Evolutionary conservation across 1,140 invertebrate genomes (phyloP).

Genomic region (Paralvinella palmiformis): DNA sequence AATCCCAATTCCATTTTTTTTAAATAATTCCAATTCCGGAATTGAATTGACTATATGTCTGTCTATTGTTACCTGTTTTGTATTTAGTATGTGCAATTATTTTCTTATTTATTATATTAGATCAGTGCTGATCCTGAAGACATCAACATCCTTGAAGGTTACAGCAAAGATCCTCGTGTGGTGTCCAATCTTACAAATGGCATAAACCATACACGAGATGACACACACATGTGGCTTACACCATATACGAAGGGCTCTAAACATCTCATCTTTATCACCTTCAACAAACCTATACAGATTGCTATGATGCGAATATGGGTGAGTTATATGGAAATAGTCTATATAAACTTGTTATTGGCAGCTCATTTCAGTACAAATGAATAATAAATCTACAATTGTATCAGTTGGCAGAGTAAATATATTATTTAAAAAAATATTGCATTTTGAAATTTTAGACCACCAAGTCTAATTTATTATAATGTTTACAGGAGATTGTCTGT

Average conservation of each 20-base stretch:
- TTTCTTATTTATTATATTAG: too few species aligned
- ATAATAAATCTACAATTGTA: too few species aligned
- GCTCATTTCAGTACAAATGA: too few species aligned
- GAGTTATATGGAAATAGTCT: constrained; percentile 34
- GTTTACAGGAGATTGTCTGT: neutral
- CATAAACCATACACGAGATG: constrained; percentile 66
- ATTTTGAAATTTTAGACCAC: neutral
- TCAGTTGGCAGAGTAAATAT: too few species aligned
- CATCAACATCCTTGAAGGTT: constrained; percentile 59
- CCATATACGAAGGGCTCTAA: constrained; percentile 56
- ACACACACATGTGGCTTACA: constrained; percentile 69
- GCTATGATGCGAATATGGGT: constrained; percentile 75
- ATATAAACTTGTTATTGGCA: too few species aligned
- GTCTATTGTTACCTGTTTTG: too few species aligned
- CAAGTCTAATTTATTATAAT: neutral
- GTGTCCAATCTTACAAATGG: constrained; percentile 65
- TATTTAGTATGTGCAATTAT: too few species aligned
- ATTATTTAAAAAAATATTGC: too few species aligned
- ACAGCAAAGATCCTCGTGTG: constrained; percentile 57
- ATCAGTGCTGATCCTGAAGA: constrained; percentile 58
- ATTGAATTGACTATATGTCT: too few species aligned
- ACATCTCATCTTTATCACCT: constrained; percentile 59
- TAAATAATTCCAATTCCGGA: too few species aligned
- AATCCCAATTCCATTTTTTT: too few species aligned
- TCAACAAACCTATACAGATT: constrained; percentile 56